phyloP scores from a whole-genome alignment of 2,888 invertebrate species.

The Synergus umbraculus region DNA sequence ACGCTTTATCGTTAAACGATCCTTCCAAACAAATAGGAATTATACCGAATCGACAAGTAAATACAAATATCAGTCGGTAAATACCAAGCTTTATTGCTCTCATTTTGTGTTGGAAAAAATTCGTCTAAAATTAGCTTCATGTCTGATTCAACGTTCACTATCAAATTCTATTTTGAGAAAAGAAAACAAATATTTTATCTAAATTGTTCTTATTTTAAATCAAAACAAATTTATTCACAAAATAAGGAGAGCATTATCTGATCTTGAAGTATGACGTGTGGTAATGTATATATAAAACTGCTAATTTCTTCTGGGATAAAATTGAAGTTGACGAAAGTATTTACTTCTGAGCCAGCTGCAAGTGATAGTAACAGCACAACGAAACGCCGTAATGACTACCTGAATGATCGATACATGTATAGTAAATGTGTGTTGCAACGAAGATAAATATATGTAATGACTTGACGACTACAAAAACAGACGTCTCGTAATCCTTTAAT shows the following conservation, averaged over 20 bases:
- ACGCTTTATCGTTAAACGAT: constrained; percentile 21
- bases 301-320: too few species aligned
- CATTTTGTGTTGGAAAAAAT: background rate
- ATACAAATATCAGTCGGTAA: background rate
- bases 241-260: too few species aligned
- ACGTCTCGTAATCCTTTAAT: constrained; percentile 7
- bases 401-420: constrained; percentile 16
- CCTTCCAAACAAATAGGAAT: constrained; percentile 25
- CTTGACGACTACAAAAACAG: constrained; percentile 11
- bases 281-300: too few species aligned
- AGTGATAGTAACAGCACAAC: constrained; percentile 13
- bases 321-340: background rate
- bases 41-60: constrained; percentile 16
- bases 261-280: too few species aligned
- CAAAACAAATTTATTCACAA: too few species aligned
- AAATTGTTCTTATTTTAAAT: too few species aligned
- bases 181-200: too few species aligned
- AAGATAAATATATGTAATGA: constrained; percentile 25
- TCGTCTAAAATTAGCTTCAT: background rate
- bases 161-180: too few species aligned
- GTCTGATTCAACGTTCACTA: too few species aligned
- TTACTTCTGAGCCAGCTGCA: background rate
- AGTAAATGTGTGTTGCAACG: constrained; percentile 17
- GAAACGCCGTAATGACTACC: constrained; percentile 3
- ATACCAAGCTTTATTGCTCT: constrained; percentile 1